Conservation (phyloP, 1,140 invertebrate genomes). For the Calycopis cecrops region DNA sequence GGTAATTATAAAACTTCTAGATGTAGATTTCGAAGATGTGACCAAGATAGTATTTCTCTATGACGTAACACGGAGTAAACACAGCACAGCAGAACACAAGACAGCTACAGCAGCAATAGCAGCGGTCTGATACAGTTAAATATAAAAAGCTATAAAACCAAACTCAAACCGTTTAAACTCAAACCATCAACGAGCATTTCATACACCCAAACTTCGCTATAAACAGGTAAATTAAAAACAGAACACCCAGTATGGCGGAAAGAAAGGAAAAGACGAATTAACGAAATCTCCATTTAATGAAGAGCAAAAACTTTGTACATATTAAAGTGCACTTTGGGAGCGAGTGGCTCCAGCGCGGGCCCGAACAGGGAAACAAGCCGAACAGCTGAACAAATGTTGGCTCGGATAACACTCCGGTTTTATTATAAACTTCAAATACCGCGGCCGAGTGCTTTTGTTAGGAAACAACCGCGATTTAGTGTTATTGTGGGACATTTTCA, state of each 20-base stretch:
- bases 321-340: conserved; percentile 1
- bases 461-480: conserved; percentile 12
- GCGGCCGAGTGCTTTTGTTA: conserved; percentile 13
- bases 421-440: conserved; percentile 18
- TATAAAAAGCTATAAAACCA: too few relatives aligned
- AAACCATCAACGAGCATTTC: too few relatives aligned
- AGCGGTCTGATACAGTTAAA: too few relatives aligned
- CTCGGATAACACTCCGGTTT: conserved; percentile 16
- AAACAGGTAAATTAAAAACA: conserved; percentile 3
- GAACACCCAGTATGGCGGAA: not conserved
- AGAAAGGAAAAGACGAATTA: conserved; percentile 1
- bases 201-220: not conserved
- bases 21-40: too few relatives aligned
- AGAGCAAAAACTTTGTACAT: not conserved
- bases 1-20: too few relatives aligned
- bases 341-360: conserved; percentile 1
- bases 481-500: not conserved
- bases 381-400: conserved; percentile 19
- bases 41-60: too few relatives aligned
- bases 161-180: too few relatives aligned
- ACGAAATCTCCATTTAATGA: conserved; percentile 4
- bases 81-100: too few relatives aligned
- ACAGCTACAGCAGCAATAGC: too few relatives aligned
- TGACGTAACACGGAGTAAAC: too few relatives aligned
- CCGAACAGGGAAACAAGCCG: conserved; percentile 12